Evolutionary conservation across 1,140 invertebrate genomes (phyloP).

Genomic region (Andricus grossulariae): DNA sequence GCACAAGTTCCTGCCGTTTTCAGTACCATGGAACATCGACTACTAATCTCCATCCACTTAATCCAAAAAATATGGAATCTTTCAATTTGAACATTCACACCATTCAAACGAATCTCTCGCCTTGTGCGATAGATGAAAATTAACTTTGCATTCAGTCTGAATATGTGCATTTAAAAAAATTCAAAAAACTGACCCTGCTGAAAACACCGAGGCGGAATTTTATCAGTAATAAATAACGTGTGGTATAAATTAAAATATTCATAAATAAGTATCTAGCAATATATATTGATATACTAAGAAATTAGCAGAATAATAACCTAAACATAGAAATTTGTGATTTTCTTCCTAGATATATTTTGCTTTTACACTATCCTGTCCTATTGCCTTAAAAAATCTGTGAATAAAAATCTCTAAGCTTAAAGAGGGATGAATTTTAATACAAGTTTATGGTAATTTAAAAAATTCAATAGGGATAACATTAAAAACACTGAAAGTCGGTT

Average conservation of each 20-base stretch:
- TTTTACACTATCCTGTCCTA: too few species aligned
- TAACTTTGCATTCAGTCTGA: neutral
- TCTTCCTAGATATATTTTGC: too few species aligned
- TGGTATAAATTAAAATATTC: neutral
- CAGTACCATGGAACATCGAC: neutral
- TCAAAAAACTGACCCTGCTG: constrained; percentile 1
- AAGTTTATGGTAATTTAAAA: too few species aligned
- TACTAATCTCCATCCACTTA: neutral
- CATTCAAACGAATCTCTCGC: neutral
- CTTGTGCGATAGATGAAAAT: constrained; percentile 5
- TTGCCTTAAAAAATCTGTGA: too few species aligned
- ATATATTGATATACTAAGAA: neutral
- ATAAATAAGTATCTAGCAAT: neutral
- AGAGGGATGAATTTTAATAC: too few species aligned
- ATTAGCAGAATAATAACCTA: neutral
- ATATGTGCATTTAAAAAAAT: neutral
- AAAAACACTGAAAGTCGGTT: neutral
- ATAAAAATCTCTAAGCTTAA: too few species aligned
- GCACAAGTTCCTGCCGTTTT: neutral
- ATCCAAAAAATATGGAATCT: neutral
- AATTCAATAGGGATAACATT: too few species aligned
- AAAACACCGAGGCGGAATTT: neutral
- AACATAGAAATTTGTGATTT: too few species aligned
- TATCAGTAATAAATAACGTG: neutral
- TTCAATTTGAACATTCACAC: neutral